Evolutionary conservation across 2,113 vertebrate genomes (phyloP), one percentile per base, ranked within the genome.

Genomic region (Cyanistes caeruleus): DNA sequence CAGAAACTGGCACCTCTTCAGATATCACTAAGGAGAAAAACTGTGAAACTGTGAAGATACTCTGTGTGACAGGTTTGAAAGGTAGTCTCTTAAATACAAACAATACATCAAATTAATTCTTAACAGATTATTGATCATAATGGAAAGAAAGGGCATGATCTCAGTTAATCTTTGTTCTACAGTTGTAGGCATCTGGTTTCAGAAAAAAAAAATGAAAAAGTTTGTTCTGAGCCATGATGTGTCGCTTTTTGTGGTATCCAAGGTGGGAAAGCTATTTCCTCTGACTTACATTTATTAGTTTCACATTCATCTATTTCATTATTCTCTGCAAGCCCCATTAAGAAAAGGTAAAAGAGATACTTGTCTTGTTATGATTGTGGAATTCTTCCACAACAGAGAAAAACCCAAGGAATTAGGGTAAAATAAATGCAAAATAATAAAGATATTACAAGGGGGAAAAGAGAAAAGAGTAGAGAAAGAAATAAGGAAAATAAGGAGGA

Each of bases 71-170:
- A 94, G 20, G 14, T 84, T 49, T 89, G 73, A 94, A 82, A 64
- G 39, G 41, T 46, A 79, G 49, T 48, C 14, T 49, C 92, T 86
- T 75, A 92, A 89, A 91, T 46, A 35, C 16, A 83, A 92, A 69
- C 10, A 89, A 77, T 80, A 12, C 19, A 76, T 91, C 63, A 83
- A 70, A 86, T 76, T 79, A 76, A 35, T 79, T 90, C 81, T 87
- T 95, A 68, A 73, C 6, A 0, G 18, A 60, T 87, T 90, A 90
- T 76, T 91, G 49, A 83, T 91, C 67, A 85, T 39, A 48, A 56
- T 49, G 31, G 19, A 92, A 95, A 53, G 67, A 73, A 74, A 46
- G 15, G 27, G 25, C 76, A 64, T 76, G 49, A 73, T 85, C n/a
- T 93, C 58, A 69, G 74, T 87, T 93, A 53, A 44, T 95, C 41